Percentiles rank a stretch among this genome's conserved stretches.
These are phyloP conservation scores for Diaperis boleti DNA, from an alignment of 2,888 invertebrate genomes.

Conservation along the genomic window DNA sequence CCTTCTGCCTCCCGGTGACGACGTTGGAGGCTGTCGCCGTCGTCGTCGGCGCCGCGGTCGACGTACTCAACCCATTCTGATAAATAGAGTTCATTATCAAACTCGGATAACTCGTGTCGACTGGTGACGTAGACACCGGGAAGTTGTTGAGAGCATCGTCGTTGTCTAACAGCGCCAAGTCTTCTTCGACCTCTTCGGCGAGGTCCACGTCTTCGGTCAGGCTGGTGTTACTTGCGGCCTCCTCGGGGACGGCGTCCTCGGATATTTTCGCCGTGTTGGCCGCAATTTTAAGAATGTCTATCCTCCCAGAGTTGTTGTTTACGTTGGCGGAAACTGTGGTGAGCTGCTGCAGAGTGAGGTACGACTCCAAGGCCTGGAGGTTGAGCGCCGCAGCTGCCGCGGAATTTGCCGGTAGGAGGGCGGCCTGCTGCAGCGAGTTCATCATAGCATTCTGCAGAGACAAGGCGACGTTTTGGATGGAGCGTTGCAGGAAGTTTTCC, in stretches of 20 bases:
- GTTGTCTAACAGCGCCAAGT: slow-evolving; percentile 79
- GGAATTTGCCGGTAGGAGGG: slow-evolving; percentile 83
- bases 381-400: slow-evolving; percentile 88
- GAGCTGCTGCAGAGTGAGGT: slow-evolving; percentile 84
- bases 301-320: slow-evolving; percentile 68
- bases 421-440: slow-evolving; percentile 86
- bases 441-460: slow-evolving; percentile 88
- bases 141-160: slow-evolving; percentile 74
- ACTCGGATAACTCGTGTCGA: slow-evolving; percentile 79
- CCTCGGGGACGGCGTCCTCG: slow-evolving; percentile 59
- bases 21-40: slow-evolving; percentile 67
- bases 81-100: slow-evolving; percentile 78
- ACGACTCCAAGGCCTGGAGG: slow-evolving; percentile 87
- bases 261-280: slow-evolving; percentile 65
- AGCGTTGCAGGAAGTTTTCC: slow-evolving; percentile 72
- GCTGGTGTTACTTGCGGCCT: slow-evolving; percentile 58
- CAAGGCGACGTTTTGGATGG: slow-evolving; percentile 80
- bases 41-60: slow-evolving; percentile 67
- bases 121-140: slow-evolving; percentile 70
- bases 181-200: slow-evolving; percentile 80
- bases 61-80: slow-evolving; percentile 71
- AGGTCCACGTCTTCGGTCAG: slow-evolving; percentile 74
- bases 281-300: slow-evolving; percentile 77
- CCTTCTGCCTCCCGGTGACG: slow-evolving; percentile 59
- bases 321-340: slow-evolving; percentile 74